Base-by-base conservation (phyloP, 2,797 vertebrate species). In the Podargus strigoides region DNA sequence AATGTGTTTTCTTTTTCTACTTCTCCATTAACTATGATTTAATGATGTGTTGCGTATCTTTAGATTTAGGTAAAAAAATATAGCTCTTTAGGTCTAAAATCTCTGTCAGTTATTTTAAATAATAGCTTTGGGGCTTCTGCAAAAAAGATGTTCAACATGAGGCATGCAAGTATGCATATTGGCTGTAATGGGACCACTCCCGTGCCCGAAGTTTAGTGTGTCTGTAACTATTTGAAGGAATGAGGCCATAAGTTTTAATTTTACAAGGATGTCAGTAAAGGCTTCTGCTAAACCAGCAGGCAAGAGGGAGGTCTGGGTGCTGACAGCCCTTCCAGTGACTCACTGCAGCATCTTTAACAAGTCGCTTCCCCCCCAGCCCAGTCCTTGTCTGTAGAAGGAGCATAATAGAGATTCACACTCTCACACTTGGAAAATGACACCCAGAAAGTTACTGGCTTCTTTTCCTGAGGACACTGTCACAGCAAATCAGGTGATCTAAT, bases 381-480 rank as follows among this genome's bases (percentile, higher is more conserved):
- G 18, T 49, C 12, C 9, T 14, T 56, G 46, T 70, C 63, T 2
- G 6, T 19, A 50, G 39, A 73, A 79, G 62, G 16, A 73, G 10
- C 0, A 1, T 55, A 80, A 74, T 14, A 74, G 49, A 73, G 9
- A 34, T 52, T 90, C 78, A 22, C 69, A 63, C 39, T 72, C 41
- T 67, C 53, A 36, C 34, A 16, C 55, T 84, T 75, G 50, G 66
- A 88, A 90, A 75, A 22, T 41, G 83, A 34, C 49, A 42, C 23
- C 30, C 66, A 20, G 49, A 42, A 85, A 60, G 66, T 72, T 82
- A 73, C 16, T 0, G 3, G 15, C 42, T 89, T 77, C 34, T 85
- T 92, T 83, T 89, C 69, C 72, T 75, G 42, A 82, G 52, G 81
- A 89, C 47, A 67, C 36, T 73, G 79, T 78, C 72, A 36, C 55